A percentile compares a stretch with the other conserved stretches of the same genome.
phyloP scores from a whole-genome alignment of 2,797 vertebrate genomes.

The Clarias platycephalus region DNA sequence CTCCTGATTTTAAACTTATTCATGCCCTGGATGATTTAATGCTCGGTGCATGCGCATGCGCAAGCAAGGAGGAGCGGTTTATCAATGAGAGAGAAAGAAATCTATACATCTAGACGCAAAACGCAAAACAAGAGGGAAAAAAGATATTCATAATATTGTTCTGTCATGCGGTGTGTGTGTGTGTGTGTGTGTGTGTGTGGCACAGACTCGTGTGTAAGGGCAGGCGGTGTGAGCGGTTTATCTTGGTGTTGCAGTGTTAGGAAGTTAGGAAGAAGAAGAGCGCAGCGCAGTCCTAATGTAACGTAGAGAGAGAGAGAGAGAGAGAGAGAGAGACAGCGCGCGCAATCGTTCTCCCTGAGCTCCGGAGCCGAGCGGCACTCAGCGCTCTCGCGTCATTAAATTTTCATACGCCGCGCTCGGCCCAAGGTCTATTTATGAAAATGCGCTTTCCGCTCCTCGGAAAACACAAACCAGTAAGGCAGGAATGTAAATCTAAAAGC shows the following conservation, averaged over 20 bases:
- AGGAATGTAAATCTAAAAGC: slow-evolving; percentile 68
- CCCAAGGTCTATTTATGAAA: slow-evolving; percentile 97
- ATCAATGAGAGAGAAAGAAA: slow-evolving; percentile 7
- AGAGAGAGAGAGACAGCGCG: not conserved
- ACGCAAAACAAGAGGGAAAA: not conserved
- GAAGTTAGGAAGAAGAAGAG: slow-evolving; percentile 32
- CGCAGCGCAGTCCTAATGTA: slow-evolving; percentile 79
- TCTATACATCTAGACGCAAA: not conserved
- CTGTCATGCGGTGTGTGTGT: not conserved
- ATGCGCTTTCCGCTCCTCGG: slow-evolving; percentile 86
- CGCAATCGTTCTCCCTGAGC: slow-evolving; percentile 26
- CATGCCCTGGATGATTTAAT: slow-evolving; percentile 60
- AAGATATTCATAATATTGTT: not conserved
- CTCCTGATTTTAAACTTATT: slow-evolving; percentile 70
- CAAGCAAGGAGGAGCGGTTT: not conserved
- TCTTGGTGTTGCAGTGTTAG: slow-evolving; percentile 55
- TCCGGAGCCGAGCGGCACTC: slow-evolving; percentile 77
- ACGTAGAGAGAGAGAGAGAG: slow-evolving; percentile 64
- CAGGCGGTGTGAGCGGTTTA: not conserved
- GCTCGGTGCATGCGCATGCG: not conserved
- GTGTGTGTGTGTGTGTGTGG: slow-evolving; percentile 20
- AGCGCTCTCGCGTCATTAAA: slow-evolving; percentile 93
- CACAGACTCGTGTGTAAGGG: not conserved
- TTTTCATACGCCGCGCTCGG: slow-evolving; percentile 88
- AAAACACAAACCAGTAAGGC: slow-evolving; percentile 77